Conservation (phyloP, 2,113 vertebrate genomes). For the cattle (Bos taurus) region ARS-UCD2.0 NC_037329.1:105912501-105913000, state of each 20-base stretch:
- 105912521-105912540: not conserved
- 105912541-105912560: not conserved
- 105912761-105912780: not conserved
- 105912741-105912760: not conserved
- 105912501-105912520: not conserved
- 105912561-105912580: not conserved
- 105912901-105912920: constrained; percentile 35
- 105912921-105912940: not conserved
- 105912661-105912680: not conserved
- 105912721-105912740: not conserved
- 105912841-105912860: not conserved
- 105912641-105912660: not conserved
- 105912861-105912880: not conserved
- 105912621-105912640: not conserved
- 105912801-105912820: not conserved
- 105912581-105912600: not conserved
- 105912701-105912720: not conserved
- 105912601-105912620: not conserved
- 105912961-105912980: constrained; percentile 1
- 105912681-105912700: not conserved
- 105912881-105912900: not conserved
- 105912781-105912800: not conserved
- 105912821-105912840: not conserved
- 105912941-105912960: constrained; percentile 33
- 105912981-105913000: constrained; percentile 48